These are phyloP conservation scores for Netelia melanura DNA, from an alignment of 2,888 invertebrate genomes.

Conservation along the genomic window DNA sequence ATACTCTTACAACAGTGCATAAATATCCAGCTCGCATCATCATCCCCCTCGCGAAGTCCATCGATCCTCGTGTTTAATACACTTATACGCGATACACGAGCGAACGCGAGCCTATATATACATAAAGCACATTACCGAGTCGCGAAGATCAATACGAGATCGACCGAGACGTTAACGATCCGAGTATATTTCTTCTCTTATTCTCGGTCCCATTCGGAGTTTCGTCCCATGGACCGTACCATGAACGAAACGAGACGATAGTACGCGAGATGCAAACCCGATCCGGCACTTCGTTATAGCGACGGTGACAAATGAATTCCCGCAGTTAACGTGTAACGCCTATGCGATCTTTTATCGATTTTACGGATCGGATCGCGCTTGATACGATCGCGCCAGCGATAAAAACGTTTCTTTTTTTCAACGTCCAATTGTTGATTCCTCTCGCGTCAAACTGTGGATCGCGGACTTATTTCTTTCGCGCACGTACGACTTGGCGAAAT, in stretches of 20 bases:
- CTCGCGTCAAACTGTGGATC: background rate
- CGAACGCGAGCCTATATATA: background rate
- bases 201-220: conserved; percentile 20
- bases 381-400: background rate
- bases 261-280: conserved; percentile 14
- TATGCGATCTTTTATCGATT: conserved; percentile 22
- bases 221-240: background rate
- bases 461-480: no score
- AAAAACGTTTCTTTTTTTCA: background rate
- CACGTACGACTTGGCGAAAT: no score
- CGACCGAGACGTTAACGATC: conserved; percentile 49
- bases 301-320: conserved; percentile 41
- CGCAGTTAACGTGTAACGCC: background rate
- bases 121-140: conserved; percentile 12
- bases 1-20: conserved; percentile 51
- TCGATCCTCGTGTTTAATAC: conserved; percentile 59
- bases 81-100: conserved; percentile 5
- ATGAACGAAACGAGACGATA: conserved; percentile 24
- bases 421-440: background rate
- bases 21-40: conserved; percentile 60
- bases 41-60: conserved; percentile 54
- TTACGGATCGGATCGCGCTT: background rate
- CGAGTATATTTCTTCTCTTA: conserved; percentile 47
- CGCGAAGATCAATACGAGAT: conserved; percentile 47
- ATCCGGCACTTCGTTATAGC: conserved; percentile 38